A percentile compares a stretch with the other conserved stretches of the same genome.
These are phyloP conservation scores for Andrena cerasifolii DNA, from an alignment of 1,140 invertebrate species.

Conservation along the genomic window DNA sequence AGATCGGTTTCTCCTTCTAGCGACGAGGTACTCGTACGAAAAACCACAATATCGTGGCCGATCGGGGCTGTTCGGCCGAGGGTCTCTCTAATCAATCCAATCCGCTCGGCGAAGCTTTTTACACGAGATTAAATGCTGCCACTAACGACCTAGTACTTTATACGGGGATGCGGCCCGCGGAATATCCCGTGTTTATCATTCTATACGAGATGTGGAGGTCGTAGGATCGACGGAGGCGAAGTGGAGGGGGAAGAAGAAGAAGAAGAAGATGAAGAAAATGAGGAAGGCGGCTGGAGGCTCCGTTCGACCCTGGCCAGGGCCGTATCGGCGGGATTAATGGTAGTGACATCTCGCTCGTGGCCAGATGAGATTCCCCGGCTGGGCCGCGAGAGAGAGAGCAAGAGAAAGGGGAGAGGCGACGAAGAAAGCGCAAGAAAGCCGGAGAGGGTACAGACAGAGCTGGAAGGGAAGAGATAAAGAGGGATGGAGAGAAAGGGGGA, in stretches of 20 bases:
- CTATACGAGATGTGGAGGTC: conserved; percentile 58
- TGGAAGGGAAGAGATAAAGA: conserved; percentile 48
- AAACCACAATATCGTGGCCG: conserved; percentile 26
- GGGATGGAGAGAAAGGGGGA: conserved; percentile 29
- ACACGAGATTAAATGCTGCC: conserved; percentile 52
- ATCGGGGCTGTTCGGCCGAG: conserved; percentile 25
- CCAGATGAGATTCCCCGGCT: conserved; percentile 67
- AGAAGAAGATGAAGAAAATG: conserved; percentile 60
- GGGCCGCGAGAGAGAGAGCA: conserved; percentile 45
- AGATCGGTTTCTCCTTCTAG: background rate
- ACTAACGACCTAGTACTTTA: conserved; percentile 59
- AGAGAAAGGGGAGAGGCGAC: conserved; percentile 32
- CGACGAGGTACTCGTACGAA: background rate
- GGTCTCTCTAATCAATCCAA: conserved; percentile 53
- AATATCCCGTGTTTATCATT: conserved; percentile 67
- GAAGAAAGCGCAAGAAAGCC: conserved; percentile 34
- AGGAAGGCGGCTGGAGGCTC: conserved; percentile 57
- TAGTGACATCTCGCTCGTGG: conserved; percentile 76
- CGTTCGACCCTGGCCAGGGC: conserved; percentile 65
- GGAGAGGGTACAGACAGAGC: conserved; percentile 33
- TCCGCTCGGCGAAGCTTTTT: conserved; percentile 48
- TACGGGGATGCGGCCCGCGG: conserved; percentile 53
- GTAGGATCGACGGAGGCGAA: conserved; percentile 56
- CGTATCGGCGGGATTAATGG: conserved; percentile 76
- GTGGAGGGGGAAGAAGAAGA: conserved; percentile 37